A percentile compares a stretch with the other conserved stretches of the same genome.
Conservation (phyloP, 2,888 invertebrate genomes). For the Minunthozetes semirufus region DNA sequence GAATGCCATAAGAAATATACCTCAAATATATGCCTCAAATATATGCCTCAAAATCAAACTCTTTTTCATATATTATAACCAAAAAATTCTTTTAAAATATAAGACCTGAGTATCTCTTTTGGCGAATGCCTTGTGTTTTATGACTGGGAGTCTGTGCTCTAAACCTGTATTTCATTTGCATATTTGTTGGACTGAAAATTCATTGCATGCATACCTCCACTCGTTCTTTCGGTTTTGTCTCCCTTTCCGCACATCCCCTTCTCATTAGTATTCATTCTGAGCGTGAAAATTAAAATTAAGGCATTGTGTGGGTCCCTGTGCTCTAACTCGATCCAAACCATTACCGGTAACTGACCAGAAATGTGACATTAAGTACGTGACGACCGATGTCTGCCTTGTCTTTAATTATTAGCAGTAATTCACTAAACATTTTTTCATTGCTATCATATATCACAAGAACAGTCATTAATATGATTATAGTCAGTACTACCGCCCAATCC, state of each 20-base stretch:
- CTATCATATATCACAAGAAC: conserved; percentile 9
- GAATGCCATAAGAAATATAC: too few species aligned
- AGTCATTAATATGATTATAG: conserved; percentile 22
- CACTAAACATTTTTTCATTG: neutral
- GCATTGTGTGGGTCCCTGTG: neutral
- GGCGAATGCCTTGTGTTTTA: too few species aligned
- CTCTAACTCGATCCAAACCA: conserved; percentile 4
- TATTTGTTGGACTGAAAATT: neutral
- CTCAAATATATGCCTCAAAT: too few species aligned
- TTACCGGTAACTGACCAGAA: conserved; percentile 26
- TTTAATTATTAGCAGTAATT: conserved; percentile 17
- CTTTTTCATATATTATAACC: too few species aligned
- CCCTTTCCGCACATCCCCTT: neutral
- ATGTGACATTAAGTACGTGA: conserved; percentile 22
- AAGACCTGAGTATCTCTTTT: neutral
- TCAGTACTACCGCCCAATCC: conserved; percentile 14
- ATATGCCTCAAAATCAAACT: too few species aligned
- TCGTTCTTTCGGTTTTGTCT: neutral
- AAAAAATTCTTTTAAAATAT: neutral
- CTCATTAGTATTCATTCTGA: conserved; percentile 21
- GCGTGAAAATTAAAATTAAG: conserved; percentile 20
- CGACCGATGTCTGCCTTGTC: conserved; percentile 11
- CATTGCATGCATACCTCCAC: neutral
- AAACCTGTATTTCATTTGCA: neutral
- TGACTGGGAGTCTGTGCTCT: neutral